phyloP scores from a whole-genome alignment of 2,888 invertebrate species.

The Pemphredon lugubris region DNA sequence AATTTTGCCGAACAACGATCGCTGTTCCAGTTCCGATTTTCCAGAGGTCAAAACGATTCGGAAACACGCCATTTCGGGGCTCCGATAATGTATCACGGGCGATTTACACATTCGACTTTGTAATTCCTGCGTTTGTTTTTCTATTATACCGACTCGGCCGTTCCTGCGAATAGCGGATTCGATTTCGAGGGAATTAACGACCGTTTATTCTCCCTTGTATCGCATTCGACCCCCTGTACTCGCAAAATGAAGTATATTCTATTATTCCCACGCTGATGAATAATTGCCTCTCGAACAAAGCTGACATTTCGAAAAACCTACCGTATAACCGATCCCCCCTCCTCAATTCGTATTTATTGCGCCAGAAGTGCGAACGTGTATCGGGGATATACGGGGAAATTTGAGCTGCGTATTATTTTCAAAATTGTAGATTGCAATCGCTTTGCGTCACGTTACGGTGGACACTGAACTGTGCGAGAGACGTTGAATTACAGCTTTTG shows the following conservation, averaged over 20 bases:
- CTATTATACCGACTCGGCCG: slow-evolving; percentile 10
- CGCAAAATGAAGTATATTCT: slow-evolving; percentile 36
- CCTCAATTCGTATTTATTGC: not conserved
- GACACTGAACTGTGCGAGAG: no score
- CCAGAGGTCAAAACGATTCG: slow-evolving; percentile 13
- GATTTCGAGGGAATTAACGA: slow-evolving; percentile 49
- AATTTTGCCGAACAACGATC: slow-evolving; percentile 12
- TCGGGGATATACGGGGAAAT: no score
- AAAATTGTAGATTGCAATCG: no score
- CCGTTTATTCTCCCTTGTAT: slow-evolving; percentile 30
- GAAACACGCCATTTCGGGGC: not conserved
- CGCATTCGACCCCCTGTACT: not conserved
- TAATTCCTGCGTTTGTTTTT: slow-evolving; percentile 50
- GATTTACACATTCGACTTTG: slow-evolving; percentile 43
- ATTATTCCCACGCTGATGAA: slow-evolving; percentile 19
- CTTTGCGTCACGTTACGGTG: no score
- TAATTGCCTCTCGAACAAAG: slow-evolving; percentile 23
- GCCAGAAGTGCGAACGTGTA: no score
- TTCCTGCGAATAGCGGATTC: slow-evolving; percentile 22
- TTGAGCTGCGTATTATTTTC: no score
- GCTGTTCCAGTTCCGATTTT: not conserved
- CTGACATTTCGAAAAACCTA: not conserved
- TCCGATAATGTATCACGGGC: slow-evolving; percentile 44
- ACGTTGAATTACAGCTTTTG: no score
- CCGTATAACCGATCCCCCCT: not conserved